These are phyloP conservation scores for Torymus aiolomorphi DNA, from an alignment of 2,888 invertebrate genomes.

Conservation along the genomic window DNA sequence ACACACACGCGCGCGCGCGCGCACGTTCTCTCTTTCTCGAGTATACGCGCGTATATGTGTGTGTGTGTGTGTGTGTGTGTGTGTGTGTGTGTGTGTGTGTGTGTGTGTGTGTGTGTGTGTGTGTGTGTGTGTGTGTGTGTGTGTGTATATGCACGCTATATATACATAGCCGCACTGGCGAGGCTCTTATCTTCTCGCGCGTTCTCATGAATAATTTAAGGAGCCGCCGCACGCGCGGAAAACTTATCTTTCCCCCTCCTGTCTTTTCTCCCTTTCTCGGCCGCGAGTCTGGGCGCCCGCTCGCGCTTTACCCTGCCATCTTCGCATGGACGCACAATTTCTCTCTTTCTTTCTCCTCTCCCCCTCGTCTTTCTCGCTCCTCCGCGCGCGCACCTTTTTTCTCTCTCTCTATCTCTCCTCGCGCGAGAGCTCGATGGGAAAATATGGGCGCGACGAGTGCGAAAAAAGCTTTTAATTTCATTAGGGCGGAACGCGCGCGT, in stretches of 20 bases:
- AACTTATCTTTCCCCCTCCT: slow-evolving; percentile 58
- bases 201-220: slow-evolving; percentile 69
- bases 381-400: neutral
- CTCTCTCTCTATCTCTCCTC: slow-evolving; percentile 16
- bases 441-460: neutral
- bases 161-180: too few relatives aligned
- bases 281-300: too few relatives aligned
- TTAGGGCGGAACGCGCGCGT: neutral
- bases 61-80: too few relatives aligned
- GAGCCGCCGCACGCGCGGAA: slow-evolving; percentile 62
- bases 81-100: too few relatives aligned
- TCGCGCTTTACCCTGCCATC: neutral
- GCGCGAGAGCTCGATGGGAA: too few relatives aligned
- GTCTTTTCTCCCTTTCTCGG: slow-evolving; percentile 47
- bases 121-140: too few relatives aligned
- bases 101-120: too few relatives aligned
- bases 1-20: slow-evolving; percentile 25
- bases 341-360: slow-evolving; percentile 4
- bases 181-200: slow-evolving; percentile 61
- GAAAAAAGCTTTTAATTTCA: slow-evolving; percentile 38
- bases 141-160: too few relatives aligned
- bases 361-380: neutral
- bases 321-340: neutral
- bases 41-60: too few relatives aligned
- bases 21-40: slow-evolving; percentile 40